Evolutionary conservation across 1,140 invertebrate species (phyloP).

Genomic region (Pseudachorutes palmiensis): DNA sequence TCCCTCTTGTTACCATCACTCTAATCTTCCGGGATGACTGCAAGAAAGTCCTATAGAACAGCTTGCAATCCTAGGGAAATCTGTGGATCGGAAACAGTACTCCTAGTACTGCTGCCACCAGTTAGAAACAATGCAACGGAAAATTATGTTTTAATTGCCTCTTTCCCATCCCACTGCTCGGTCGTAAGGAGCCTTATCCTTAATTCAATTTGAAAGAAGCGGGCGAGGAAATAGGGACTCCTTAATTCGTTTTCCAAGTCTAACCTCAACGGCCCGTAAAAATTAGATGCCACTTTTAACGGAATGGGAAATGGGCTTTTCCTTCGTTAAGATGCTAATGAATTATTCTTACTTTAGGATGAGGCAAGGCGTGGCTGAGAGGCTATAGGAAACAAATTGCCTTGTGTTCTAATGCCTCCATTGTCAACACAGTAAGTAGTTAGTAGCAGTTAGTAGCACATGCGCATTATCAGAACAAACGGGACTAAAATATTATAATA

Average conservation of each 20-base stretch:
- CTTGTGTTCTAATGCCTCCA: too few species aligned
- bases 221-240: not conserved
- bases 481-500: too few species aligned
- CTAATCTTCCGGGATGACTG: not conserved
- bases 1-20: not conserved
- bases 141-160: slow-evolving; percentile 2
- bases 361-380: too few species aligned
- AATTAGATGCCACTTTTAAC: too few species aligned
- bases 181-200: not conserved
- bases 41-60: not conserved
- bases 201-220: not conserved
- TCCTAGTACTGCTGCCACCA: too few species aligned
- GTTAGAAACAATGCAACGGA: not conserved
- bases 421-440: too few species aligned
- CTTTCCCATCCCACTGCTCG: not conserved
- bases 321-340: too few species aligned
- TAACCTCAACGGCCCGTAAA: not conserved
- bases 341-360: too few species aligned
- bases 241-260: not conserved
- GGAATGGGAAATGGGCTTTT: too few species aligned
- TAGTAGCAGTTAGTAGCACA: too few species aligned
- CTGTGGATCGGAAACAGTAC: not conserved
- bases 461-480: too few species aligned
- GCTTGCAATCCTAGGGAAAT: not conserved
- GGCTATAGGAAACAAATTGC: too few species aligned